A percentile compares a stretch with the other conserved stretches of the same genome.
phyloP scores from a whole-genome alignment of 2,113 vertebrate species.

The Aegotheles bennettii region DNA sequence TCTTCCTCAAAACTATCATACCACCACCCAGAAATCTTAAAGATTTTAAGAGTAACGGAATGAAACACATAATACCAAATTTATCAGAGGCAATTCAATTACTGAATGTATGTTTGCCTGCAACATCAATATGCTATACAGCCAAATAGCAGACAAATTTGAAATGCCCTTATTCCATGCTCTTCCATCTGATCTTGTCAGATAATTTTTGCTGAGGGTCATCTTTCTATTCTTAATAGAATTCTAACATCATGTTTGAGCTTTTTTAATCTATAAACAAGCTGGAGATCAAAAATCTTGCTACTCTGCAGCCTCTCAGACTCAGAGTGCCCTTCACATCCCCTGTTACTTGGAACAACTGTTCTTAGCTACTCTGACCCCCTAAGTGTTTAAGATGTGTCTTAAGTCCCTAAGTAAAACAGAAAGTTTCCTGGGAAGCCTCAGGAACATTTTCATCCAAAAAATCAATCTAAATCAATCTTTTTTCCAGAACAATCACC shows the following conservation, averaged over 20 bases:
- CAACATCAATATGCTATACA: background rate
- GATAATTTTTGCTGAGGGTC: background rate
- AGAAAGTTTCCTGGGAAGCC: background rate
- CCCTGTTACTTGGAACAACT: background rate
- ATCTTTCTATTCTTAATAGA: background rate
- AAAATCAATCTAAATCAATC: too few relatives aligned
- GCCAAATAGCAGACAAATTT: background rate
- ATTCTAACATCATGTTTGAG: background rate
- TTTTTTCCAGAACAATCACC: background rate
- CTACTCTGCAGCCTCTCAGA: background rate
- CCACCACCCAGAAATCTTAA: background rate
- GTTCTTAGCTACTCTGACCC: background rate
- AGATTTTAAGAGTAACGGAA: background rate
- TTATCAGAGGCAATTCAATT: background rate
- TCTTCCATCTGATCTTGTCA: background rate
- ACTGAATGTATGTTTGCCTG: background rate
- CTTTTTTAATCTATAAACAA: background rate
- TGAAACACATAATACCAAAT: background rate
- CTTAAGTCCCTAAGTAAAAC: rapidly evolving
- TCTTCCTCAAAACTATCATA: background rate
- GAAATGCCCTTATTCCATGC: background rate
- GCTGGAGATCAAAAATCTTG: background rate
- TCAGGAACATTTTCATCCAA: background rate
- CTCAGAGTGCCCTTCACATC: background rate
- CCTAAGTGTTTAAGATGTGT: background rate